phyloP scores from a whole-genome alignment of 2,113 vertebrate species.

The Lepus timidus region DNA sequence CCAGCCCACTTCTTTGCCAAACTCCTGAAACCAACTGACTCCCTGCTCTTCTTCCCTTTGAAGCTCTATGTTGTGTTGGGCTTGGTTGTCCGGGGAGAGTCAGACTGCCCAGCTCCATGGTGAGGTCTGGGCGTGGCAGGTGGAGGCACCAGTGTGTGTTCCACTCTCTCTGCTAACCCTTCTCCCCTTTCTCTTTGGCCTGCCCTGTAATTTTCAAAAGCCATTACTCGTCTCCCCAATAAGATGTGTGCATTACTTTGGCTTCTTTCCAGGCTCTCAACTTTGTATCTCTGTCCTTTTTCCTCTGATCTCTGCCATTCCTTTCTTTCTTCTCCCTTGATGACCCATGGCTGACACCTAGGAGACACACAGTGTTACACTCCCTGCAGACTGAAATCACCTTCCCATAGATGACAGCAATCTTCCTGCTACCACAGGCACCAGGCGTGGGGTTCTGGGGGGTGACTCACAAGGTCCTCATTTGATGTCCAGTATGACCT shows the following conservation, averaged over 20 bases:
- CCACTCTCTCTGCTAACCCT: not conserved
- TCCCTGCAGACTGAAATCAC: not conserved
- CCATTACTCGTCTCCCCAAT: not conserved
- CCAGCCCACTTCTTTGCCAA: constrained; percentile 36
- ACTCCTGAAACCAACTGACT: not conserved
- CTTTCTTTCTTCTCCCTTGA: not conserved
- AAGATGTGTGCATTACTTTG: not conserved
- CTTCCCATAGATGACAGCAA: not conserved
- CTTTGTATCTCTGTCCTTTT: not conserved
- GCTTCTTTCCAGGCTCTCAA: not conserved
- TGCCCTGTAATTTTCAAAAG: constrained; percentile 13
- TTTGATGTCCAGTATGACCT: not conserved
- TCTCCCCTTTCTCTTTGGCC: not conserved
- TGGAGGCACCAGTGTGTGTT: accelerated
- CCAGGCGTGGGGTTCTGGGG: not conserved
- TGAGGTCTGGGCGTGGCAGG: accelerated
- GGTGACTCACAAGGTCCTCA: not conserved
- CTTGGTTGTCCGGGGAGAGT: not conserved
- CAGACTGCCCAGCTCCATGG: not conserved
- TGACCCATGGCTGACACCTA: not conserved
- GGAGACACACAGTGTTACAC: too few relatives aligned
- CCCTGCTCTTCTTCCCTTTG: constrained; percentile 7
- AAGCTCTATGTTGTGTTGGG: not conserved
- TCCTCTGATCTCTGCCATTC: not conserved
- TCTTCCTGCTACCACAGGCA: not conserved